These are phyloP conservation scores for Leptarthrus brevirostris DNA, from an alignment of 2,888 invertebrate genomes.

Conservation along the genomic window DNA sequence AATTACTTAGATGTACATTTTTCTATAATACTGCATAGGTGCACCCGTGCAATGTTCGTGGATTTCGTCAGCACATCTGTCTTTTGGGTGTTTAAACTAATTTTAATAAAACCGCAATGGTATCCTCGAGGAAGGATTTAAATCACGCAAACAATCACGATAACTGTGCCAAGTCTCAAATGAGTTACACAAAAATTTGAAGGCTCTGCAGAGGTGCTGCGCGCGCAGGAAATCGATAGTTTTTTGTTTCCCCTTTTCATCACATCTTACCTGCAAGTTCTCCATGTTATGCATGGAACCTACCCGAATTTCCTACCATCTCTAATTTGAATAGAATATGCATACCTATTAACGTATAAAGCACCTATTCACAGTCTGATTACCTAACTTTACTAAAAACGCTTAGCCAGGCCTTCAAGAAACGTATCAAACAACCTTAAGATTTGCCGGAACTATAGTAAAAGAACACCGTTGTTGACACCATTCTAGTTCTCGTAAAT, in stretches of 20 bases:
- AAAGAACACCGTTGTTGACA: not conserved
- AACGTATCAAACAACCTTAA: not conserved
- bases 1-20: constrained; percentile 8
- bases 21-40: constrained; percentile 23
- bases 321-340: not conserved
- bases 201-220: constrained; percentile 53
- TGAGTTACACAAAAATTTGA: constrained; percentile 32
- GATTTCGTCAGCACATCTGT: constrained; percentile 28
- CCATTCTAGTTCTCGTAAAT: too few relatives aligned
- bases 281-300: constrained; percentile 33
- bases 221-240: constrained; percentile 53
- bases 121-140: constrained; percentile 16
- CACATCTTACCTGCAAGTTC: constrained; percentile 6
- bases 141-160: constrained; percentile 48
- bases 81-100: constrained; percentile 16
- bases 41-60: not conserved
- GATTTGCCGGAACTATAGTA: not conserved
- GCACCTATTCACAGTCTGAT: too few relatives aligned
- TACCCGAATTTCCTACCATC: constrained; percentile 12
- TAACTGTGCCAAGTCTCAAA: constrained; percentile 50
- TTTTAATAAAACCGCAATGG: constrained; percentile 33
- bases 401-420: too few relatives aligned
- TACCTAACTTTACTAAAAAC: not conserved
- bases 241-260: constrained; percentile 25
- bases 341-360: not conserved